Evolutionary conservation across 1,140 invertebrate genomes (phyloP), one percentile per base, ranked within the genome.

Genomic region (Lithobius niger): DNA sequence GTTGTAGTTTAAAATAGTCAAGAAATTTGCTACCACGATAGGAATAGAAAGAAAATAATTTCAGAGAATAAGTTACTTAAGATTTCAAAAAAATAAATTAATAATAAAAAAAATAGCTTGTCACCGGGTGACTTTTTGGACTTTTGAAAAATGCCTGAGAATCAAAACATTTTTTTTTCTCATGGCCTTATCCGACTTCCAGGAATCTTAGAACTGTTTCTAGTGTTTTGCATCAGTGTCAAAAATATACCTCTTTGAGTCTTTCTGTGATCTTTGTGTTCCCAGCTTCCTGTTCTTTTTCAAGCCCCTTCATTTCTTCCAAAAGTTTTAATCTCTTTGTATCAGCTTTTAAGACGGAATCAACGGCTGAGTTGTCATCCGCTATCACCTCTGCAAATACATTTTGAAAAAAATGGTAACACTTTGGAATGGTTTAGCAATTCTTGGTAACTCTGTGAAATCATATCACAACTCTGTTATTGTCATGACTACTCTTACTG

Each of bases 291-390:
- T 81, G 70, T 48, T 81, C 77, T 62, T 67, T 64, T 55, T 92
- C 88, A 44, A 97, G 72, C 61, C 86, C 80, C 65, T 89, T 85
- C 61, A 82, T 82, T 69, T 97, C 90, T 47, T 82, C 77, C 26
- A 96, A 65, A 36, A 98, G 71, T 58, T 80, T 76, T 60, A 82
- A 83, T 59, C 93, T 79, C 64, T 93, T 93, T 15, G 84, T 82
- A 73, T 98, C 94, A 0, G 93, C 87, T 59, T 88, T 91, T 0
- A 99, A 68, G 3, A 99, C 87, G 13, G 88, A 86, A 62, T 96
- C 83, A 13, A 98, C 90, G 36, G 95, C 91, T 4, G 87, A 82
- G 3, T 82, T 84, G 58, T 91, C 82, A 70, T 97, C 93, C 15
- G 93, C 92, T 0, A 89, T 80, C 26, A 98, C 94, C 77, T 97